Percentiles rank a stretch among this genome's conserved stretches.
Evolutionary conservation across 2,888 invertebrate genomes (phyloP).

Genomic region (Hirtodrosophila trivittata): DNA sequence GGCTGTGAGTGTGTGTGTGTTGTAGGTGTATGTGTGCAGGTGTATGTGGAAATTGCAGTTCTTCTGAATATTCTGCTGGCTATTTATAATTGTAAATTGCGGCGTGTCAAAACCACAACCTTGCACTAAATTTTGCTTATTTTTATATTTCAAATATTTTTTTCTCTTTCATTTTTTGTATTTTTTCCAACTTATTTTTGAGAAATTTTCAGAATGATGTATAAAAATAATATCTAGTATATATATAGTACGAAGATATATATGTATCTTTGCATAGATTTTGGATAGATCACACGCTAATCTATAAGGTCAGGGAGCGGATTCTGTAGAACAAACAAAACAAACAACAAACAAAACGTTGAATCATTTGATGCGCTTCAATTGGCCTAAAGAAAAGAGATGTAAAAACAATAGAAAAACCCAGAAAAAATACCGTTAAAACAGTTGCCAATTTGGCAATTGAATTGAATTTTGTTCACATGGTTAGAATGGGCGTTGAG

Average conservation of each 20-base stretch:
- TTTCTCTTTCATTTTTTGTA: neutral
- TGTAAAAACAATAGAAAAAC: neutral
- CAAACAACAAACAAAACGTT: constrained; percentile 28
- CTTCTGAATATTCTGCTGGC: constrained; percentile 59
- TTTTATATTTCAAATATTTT: neutral
- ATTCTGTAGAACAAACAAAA: no score
- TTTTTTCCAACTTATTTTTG: no score
- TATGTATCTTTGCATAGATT: neutral
- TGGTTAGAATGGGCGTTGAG: constrained; percentile 15
- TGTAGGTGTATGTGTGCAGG: constrained; percentile 19
- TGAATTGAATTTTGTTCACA: constrained; percentile 22
- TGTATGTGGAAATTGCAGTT: constrained; percentile 39
- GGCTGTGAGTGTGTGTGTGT: neutral
- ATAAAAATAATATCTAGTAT: constrained; percentile 25
- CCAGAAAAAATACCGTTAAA: constrained; percentile 5
- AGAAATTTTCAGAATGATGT: constrained; percentile 69
- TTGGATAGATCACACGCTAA: no score
- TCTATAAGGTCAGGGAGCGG: neutral
- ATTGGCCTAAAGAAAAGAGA: constrained; percentile 18
- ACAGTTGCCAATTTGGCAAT: constrained; percentile 53
- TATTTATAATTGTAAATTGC: constrained; percentile 74
- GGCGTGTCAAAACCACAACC: constrained; percentile 74
- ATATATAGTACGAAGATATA: constrained; percentile 19
- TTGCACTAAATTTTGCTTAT: constrained; percentile 62
- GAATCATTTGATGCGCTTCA: constrained; percentile 51